phyloP scores from a whole-genome alignment of 2,797 vertebrate genomes.

The Chelmon rostratus region DNA sequence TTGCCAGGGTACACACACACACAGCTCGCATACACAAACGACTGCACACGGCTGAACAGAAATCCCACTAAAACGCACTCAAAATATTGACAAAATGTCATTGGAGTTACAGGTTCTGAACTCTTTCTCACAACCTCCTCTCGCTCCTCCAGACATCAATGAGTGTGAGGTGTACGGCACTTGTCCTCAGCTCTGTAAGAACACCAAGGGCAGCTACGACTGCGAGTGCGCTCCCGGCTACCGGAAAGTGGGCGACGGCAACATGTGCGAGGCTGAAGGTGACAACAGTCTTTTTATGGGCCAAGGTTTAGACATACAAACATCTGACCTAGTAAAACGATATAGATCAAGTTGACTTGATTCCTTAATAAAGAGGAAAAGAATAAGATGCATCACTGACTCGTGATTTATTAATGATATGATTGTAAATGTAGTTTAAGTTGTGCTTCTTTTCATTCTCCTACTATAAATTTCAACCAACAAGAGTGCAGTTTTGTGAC shows the following conservation, averaged over 20 bases:
- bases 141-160: constrained; percentile 86
- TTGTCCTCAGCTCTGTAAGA: constrained; percentile 92
- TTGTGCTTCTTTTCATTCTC: not conserved
- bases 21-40: not conserved
- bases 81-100: not conserved
- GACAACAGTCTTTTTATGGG: constrained; percentile 50
- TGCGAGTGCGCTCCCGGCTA: constrained; percentile 93
- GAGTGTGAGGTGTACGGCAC: constrained; percentile 90
- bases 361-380: not conserved
- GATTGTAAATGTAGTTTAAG: not conserved
- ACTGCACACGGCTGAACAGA: not conserved
- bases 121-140: not conserved
- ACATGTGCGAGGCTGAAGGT: constrained; percentile 92
- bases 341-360: not conserved
- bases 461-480: not conserved
- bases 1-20: constrained; percentile 87
- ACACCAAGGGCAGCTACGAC: constrained; percentile 93
- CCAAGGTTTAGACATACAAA: not conserved
- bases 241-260: constrained; percentile 87
- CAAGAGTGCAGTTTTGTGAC: not conserved
- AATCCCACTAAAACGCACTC: no score
- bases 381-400: not conserved
- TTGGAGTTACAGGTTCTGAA: not conserved
- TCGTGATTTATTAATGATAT: not conserved
- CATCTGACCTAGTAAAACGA: not conserved